A percentile compares a stretch with the other conserved stretches of the same genome.
Conservation (phyloP, 2,888 invertebrate species). For the Pseudococcus jackbeardsleyi region DNA sequence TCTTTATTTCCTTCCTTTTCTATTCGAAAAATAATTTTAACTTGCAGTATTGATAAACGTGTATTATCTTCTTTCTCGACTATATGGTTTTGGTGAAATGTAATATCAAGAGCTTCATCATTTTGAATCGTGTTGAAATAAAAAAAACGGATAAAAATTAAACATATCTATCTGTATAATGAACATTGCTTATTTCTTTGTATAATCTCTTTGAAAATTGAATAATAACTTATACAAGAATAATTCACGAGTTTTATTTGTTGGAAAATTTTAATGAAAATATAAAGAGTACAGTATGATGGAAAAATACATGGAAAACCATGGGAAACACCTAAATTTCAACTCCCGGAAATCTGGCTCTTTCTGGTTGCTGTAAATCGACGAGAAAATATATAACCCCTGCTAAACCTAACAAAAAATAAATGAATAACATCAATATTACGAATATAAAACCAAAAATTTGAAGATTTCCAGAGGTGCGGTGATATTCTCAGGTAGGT, state of each 20-base stretch:
- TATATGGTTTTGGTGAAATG: not conserved
- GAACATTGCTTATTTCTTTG: not conserved
- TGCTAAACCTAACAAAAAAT: constrained; percentile 73
- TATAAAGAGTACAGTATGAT: not conserved
- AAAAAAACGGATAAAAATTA: not conserved
- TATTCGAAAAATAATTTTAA: not conserved
- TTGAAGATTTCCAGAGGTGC: too few species aligned
- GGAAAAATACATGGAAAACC: not conserved
- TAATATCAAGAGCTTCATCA: not conserved
- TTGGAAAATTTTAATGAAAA: not conserved
- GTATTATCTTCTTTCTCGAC: not conserved
- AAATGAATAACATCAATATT: too few species aligned
- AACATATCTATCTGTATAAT: constrained; percentile 27
- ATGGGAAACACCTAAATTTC: constrained; percentile 68
- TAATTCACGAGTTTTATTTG: not conserved
- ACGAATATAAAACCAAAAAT: not conserved
- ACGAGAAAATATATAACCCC: constrained; percentile 83
- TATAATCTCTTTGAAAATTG: not conserved
- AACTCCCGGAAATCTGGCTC: constrained; percentile 84
- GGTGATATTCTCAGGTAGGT: too few species aligned
- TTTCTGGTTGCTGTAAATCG: constrained; percentile 77
- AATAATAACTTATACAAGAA: constrained; percentile 13
- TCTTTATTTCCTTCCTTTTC: not conserved
- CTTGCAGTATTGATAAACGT: constrained; percentile 4
- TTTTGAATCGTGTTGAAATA: not conserved